A percentile compares a stretch with the other conserved stretches of the same genome.
phyloP scores from a whole-genome alignment of 2,113 vertebrate genomes.

The Orthonyx spaldingii region DNA sequence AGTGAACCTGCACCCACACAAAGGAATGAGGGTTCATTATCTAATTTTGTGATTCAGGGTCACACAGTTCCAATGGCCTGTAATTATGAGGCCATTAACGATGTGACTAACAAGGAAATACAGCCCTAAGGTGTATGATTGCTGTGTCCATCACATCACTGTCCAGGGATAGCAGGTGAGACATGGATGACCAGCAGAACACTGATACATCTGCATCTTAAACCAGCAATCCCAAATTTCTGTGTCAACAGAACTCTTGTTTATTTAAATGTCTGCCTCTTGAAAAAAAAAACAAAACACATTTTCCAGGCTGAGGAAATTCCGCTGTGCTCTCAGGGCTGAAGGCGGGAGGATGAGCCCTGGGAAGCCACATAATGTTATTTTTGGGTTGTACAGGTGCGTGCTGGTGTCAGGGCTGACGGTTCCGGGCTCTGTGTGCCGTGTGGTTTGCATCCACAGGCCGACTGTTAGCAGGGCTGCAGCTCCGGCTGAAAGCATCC shows the following conservation, averaged over 20 bases:
- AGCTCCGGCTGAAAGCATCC: constrained; percentile 57
- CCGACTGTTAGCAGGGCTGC: constrained; percentile 40
- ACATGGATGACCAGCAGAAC: background rate
- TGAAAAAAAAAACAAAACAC: background rate
- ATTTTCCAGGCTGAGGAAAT: background rate
- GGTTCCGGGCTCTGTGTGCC: rapidly evolving
- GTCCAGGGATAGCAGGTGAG: background rate
- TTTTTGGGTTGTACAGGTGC: background rate
- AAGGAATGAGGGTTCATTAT: background rate
- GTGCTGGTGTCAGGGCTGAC: background rate
- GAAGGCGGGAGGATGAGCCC: background rate
- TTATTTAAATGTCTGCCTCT: background rate
- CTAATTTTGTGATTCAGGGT: constrained; percentile 40
- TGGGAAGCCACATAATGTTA: rapidly evolving
- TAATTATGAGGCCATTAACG: constrained; percentile 20
- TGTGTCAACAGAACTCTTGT: background rate
- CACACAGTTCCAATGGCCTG: background rate
- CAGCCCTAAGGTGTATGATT: background rate
- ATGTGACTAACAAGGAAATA: background rate
- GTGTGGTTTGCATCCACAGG: background rate
- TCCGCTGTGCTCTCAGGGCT: rapidly evolving
- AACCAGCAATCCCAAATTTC: background rate
- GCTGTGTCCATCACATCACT: background rate
- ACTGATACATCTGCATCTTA: background rate
- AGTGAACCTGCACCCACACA: background rate